Percentiles rank a stretch among this genome's conserved stretches.
Conservation (phyloP, 2,797 vertebrate genomes). For the Micromesistius poutassou region DNA sequence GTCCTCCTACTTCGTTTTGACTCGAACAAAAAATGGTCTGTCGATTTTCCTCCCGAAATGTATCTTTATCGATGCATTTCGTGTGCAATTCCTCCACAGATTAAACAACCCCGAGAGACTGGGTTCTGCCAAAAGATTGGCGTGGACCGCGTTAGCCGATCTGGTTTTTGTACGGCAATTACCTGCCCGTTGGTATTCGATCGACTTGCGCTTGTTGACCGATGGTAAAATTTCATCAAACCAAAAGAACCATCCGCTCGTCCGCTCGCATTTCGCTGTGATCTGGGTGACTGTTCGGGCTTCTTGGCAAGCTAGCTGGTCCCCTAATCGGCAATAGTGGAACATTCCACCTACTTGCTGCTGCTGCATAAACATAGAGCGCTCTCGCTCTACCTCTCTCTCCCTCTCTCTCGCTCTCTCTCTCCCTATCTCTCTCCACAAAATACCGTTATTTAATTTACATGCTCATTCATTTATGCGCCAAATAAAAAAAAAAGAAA, state of each 20-base stretch:
- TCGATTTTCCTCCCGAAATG: not conserved
- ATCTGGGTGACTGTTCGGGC: not conserved
- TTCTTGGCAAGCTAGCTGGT: not conserved
- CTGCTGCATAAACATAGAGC: not conserved
- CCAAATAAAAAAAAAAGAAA: too few relatives aligned
- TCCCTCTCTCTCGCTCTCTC: not conserved
- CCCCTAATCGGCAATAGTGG: constrained; percentile 47
- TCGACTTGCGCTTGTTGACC: not conserved
- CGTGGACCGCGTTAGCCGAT: not conserved
- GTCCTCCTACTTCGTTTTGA: not conserved
- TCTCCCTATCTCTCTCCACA: not conserved
- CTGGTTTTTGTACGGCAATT: not conserved
- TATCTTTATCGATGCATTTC: not conserved
- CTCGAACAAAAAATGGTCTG: not conserved
- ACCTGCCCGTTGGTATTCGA: not conserved
- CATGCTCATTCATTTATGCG: too few relatives aligned
- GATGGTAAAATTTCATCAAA: not conserved
- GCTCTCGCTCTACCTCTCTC: not conserved
- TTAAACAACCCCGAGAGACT: not conserved
- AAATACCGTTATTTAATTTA: too few relatives aligned
- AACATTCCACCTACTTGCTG: constrained; percentile 59
- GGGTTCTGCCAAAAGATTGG: too few relatives aligned
- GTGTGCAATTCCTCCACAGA: not conserved
- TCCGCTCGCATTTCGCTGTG: too few relatives aligned
- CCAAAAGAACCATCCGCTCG: too few relatives aligned